Evolutionary conservation across 2,113 vertebrate species (phyloP), one percentile per base, ranked within the genome.

Genomic region (Tor tambroides): DNA sequence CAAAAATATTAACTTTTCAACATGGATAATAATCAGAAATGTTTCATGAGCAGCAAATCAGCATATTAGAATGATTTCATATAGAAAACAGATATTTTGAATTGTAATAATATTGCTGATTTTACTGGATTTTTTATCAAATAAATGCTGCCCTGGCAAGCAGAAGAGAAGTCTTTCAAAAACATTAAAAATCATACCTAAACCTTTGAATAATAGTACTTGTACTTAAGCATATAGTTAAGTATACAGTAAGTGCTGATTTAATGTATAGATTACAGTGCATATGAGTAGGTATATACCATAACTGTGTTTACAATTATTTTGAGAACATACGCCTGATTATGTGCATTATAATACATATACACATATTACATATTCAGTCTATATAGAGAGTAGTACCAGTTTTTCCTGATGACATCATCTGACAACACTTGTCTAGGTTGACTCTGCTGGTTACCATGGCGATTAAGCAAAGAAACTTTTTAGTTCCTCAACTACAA

Each of bases 371-470:
- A 46, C 14, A 12, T 6, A 46, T 43, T 26, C 10, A 74, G 23
- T 43, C 9, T 46, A 5, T n/a, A 41, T 14, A 14, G 10, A 43
- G 21, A 63, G 10, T n/a, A 21, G 38, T 46, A 75, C 5, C 35
- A 7, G 21, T 74, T 74, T 23, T 30, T 54, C 28, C 76, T 80
- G 78, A 80, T 26, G 54, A n/a, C 78, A 61, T 15, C 78, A 80
- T 77, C 74, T 49, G 14, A 43, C 51, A 38, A 35, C 28, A n/a
- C 11, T 51, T 5, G 43, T 49, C 43, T 51, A 51, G 26, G 41
- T 46, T 28, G 26, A 8, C 32, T 23, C 17, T 38, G 69, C 41
- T 59, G 21, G 82, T 74, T 41, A 6, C 82, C 21, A 84, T 84
- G 15, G 69, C 8, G 69, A 74, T 84, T 32, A 56, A 41, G 32